phyloP scores from a whole-genome alignment of 2,888 invertebrate genomes.

The Beris chalybata region DNA sequence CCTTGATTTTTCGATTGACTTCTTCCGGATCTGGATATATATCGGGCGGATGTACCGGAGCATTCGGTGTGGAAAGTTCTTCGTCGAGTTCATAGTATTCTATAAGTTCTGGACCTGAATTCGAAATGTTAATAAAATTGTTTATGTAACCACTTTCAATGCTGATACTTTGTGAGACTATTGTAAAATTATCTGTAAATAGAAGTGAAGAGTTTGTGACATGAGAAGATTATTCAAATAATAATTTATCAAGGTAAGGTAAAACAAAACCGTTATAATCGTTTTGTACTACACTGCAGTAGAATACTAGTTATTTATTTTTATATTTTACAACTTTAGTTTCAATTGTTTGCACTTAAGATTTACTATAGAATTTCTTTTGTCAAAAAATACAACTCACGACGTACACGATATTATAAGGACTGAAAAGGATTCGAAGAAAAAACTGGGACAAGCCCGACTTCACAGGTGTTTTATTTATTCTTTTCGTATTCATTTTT shows the following conservation, averaged over 20 bases:
- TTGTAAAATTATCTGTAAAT: conserved; percentile 29
- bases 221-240: no score
- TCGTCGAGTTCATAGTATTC: conserved; percentile 40
- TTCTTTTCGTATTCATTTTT: no score
- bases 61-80: conserved; percentile 26
- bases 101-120: conserved; percentile 39
- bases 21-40: conserved; percentile 43
- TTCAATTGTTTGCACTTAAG: no score
- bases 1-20: conserved; percentile 38
- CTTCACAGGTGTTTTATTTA: no score
- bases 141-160: conserved; percentile 32
- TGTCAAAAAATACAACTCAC: no score
- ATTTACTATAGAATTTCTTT: no score
- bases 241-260: neutral
- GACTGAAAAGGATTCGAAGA: no score
- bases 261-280: neutral
- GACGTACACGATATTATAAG: no score
- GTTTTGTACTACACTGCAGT: no score
- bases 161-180: conserved; percentile 26
- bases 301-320: no score
- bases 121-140: conserved; percentile 38
- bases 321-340: no score
- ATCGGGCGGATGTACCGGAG: conserved; percentile 13
- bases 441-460: no score
- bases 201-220: neutral